A percentile compares a stretch with the other conserved stretches of the same genome.
phyloP scores from a whole-genome alignment of 2,797 vertebrate species.

The Eremophila alpestris region DNA sequence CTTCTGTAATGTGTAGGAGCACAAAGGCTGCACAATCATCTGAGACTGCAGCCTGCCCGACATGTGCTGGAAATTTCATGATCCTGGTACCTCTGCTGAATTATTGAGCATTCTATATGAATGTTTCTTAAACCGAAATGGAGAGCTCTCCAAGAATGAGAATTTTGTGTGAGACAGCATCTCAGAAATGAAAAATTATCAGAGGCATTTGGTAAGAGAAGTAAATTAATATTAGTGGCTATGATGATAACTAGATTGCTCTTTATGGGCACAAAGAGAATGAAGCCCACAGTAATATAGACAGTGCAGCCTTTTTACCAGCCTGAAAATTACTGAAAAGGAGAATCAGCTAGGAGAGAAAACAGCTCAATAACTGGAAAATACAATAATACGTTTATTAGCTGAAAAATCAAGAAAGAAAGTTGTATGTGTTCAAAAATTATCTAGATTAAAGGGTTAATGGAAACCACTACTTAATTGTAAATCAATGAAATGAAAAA shows the following conservation, averaged over 20 bases:
- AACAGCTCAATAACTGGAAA: neutral
- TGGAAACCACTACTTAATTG: neutral
- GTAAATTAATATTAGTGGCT: neutral
- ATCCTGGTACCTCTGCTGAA: neutral
- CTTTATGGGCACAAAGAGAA: neutral
- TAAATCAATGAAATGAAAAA: slow-evolving; percentile 3
- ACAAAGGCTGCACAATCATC: neutral
- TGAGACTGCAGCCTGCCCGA: neutral
- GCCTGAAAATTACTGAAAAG: neutral
- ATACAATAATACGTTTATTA: neutral
- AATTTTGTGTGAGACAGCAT: neutral
- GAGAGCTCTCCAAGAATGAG: neutral
- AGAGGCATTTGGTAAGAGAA: neutral
- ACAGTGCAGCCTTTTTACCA: neutral
- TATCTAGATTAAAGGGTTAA: neutral
- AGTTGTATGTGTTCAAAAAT: neutral
- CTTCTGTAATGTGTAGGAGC: neutral
- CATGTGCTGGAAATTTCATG: neutral
- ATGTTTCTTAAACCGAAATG: neutral
- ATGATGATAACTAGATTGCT: neutral
- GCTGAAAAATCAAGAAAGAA: neutral
- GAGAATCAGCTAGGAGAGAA: neutral
- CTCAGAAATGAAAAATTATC: neutral
- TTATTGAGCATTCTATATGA: neutral
- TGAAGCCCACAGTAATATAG: neutral